phyloP scores from a whole-genome alignment of 2,113 vertebrate genomes.

The Lates calcarifer region DNA sequence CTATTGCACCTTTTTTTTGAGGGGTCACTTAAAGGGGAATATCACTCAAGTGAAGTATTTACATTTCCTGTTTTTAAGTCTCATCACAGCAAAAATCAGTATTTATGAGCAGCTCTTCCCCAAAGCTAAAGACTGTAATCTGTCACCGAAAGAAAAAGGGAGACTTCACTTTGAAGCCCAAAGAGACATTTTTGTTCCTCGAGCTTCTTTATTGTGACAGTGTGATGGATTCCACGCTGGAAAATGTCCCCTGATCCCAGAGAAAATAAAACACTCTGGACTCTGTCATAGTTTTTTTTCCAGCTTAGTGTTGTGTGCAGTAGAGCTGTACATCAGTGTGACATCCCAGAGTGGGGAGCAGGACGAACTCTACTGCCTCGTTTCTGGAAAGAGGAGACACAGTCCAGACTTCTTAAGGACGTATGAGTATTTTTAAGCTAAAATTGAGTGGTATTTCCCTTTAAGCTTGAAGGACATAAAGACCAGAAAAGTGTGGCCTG shows the following conservation, averaged over 20 bases:
- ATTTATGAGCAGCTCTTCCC: conserved; percentile 64
- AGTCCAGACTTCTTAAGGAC: conserved; percentile 12
- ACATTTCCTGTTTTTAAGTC: conserved; percentile 61
- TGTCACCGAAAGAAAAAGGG: conserved; percentile 41
- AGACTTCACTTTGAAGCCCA: conserved; percentile 56
- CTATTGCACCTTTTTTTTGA: conserved; percentile 53
- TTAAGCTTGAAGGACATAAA: conserved; percentile 44
- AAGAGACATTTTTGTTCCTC: conserved; percentile 46
- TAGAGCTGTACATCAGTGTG: conserved; percentile 63
- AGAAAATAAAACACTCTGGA: conserved; percentile 77
- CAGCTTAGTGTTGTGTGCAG: conserved; percentile 48
- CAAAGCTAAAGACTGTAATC: conserved; percentile 56
- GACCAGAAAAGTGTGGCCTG: conserved; percentile 49
- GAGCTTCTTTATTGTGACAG: conserved; percentile 71
- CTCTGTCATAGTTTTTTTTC: conserved; percentile 71
- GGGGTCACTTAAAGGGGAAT: conserved; percentile 59
- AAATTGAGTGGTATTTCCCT: conserved; percentile 62
- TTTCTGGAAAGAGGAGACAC: conserved; percentile 17
- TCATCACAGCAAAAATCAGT: conserved; percentile 28
- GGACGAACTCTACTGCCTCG: conserved; percentile 42
- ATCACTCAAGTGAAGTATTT: conserved; percentile 56
- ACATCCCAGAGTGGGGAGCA: conserved; percentile 38
- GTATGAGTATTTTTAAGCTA: conserved; percentile 33
- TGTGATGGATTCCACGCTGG: conserved; percentile 72
- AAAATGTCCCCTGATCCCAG: conserved; percentile 72